A percentile compares a stretch with the other conserved stretches of the same genome.
These are phyloP conservation scores for Antheraea assamensis DNA, from an alignment of 2,888 invertebrate genomes.

Conservation along the genomic window DNA sequence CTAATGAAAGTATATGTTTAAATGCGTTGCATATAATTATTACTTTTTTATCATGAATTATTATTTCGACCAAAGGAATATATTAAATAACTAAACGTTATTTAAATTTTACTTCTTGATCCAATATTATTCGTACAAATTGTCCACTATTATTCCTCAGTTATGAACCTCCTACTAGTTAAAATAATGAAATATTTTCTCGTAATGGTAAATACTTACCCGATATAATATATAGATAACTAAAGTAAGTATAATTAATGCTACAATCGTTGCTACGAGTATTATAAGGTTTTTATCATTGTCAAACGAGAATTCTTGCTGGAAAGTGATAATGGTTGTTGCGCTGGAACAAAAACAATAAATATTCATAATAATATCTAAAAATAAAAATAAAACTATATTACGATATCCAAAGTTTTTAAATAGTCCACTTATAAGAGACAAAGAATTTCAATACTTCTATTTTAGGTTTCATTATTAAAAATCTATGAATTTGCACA, in stretches of 20 bases:
- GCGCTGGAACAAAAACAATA: conserved; percentile 39
- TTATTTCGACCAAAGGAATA: too few species aligned
- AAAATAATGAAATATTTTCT: background rate
- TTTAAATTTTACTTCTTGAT: too few species aligned
- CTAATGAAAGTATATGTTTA: too few species aligned
- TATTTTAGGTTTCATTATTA: background rate
- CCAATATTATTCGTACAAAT: background rate
- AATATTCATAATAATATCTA: too few species aligned
- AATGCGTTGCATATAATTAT: too few species aligned
- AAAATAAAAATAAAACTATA: too few species aligned
- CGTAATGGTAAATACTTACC: conserved; percentile 37
- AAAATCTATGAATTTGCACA: background rate
- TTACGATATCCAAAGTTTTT: too few species aligned
- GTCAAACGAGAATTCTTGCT: conserved; percentile 29
- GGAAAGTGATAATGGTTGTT: conserved; percentile 30
- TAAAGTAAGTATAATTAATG: conserved; percentile 42
- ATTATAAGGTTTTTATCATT: conserved; percentile 45
- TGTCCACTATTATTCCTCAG: background rate
- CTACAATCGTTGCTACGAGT: conserved; percentile 42
- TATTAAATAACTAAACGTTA: too few species aligned
- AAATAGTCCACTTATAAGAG: background rate
- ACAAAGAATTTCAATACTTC: background rate
- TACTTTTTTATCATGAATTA: too few species aligned
- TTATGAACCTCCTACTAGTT: background rate
- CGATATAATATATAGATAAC: conserved; percentile 43